A percentile compares a stretch with the other conserved stretches of the same genome.
These are phyloP conservation scores for Drosophila asahinai DNA, from an alignment of 1,140 invertebrate species.

Conservation along the genomic window DNA sequence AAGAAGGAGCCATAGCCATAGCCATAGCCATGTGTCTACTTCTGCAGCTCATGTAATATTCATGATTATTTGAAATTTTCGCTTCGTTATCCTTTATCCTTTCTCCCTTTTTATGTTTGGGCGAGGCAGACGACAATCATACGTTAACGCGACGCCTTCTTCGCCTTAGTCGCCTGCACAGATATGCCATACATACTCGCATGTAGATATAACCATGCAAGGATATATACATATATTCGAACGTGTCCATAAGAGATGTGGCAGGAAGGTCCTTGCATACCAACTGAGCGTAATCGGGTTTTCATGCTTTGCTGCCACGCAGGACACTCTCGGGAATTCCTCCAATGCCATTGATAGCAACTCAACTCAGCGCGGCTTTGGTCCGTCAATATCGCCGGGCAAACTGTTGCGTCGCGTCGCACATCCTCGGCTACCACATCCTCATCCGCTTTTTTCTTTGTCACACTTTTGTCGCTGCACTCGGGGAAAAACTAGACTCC, in stretches of 20 bases:
- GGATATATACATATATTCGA: background rate
- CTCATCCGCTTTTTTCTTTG: constrained; percentile 48
- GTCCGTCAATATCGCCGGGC: constrained; percentile 63
- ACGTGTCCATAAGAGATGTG: constrained; percentile 18
- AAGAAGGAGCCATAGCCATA: constrained; percentile 8
- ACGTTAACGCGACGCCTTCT: constrained; percentile 72
- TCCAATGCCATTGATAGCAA: constrained; percentile 69
- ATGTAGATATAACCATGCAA: constrained; percentile 6
- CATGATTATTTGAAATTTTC: constrained; percentile 83
- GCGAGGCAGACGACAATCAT: constrained; percentile 76
- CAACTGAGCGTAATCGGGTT: constrained; percentile 68
- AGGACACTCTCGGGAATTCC: constrained; percentile 64
- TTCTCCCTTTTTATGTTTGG: constrained; percentile 76
- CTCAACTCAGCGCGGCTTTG: constrained; percentile 43
- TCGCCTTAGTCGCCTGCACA: constrained; percentile 52
- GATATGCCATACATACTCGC: constrained; percentile 35
- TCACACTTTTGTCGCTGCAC: constrained; percentile 46
- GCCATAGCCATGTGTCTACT: constrained; percentile 57
- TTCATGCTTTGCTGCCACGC: constrained; percentile 60
- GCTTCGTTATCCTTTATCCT: constrained; percentile 79
- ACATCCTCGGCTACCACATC: constrained; percentile 6
- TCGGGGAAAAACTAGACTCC: no score
- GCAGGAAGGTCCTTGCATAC: constrained; percentile 63
- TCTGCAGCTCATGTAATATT: constrained; percentile 79
- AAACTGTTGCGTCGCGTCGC: constrained; percentile 64